Evolutionary conservation across 2,797 vertebrate genomes (phyloP).

Genomic region (Tragelaphus eurycerus): DNA sequence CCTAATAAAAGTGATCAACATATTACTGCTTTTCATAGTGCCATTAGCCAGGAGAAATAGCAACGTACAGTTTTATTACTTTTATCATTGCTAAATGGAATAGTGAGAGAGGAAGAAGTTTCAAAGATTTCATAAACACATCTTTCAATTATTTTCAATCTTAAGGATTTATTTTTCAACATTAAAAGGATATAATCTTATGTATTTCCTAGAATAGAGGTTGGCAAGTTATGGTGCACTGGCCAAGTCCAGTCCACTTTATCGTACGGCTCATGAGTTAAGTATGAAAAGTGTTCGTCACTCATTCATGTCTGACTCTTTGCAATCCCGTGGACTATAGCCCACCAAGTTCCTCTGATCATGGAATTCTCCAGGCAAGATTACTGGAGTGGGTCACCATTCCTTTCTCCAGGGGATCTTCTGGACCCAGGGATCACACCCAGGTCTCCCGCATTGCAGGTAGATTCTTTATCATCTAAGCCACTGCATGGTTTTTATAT

Average conservation of each 20-base stretch:
- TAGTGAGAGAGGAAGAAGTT: background rate
- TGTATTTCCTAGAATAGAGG: background rate
- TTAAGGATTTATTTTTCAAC: background rate
- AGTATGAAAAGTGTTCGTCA: background rate
- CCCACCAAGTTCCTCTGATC: background rate
- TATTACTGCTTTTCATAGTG: background rate
- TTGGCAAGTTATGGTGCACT: background rate
- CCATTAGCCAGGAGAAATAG: background rate
- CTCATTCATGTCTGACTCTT: background rate
- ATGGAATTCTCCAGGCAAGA: background rate
- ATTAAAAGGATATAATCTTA: background rate
- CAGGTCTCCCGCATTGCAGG: background rate
- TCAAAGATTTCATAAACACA: background rate
- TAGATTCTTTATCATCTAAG: background rate
- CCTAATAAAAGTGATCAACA: background rate
- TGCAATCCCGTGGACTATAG: background rate
- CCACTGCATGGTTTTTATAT: background rate
- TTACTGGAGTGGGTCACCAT: background rate
- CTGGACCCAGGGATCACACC: background rate
- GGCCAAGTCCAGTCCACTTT: background rate
- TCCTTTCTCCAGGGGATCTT: background rate
- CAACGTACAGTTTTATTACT: background rate
- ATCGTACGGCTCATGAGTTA: background rate
- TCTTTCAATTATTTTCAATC: background rate
- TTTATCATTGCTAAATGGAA: background rate